phyloP scores from a whole-genome alignment of 2,113 vertebrate genomes.

The Python bivittatus region DNA sequence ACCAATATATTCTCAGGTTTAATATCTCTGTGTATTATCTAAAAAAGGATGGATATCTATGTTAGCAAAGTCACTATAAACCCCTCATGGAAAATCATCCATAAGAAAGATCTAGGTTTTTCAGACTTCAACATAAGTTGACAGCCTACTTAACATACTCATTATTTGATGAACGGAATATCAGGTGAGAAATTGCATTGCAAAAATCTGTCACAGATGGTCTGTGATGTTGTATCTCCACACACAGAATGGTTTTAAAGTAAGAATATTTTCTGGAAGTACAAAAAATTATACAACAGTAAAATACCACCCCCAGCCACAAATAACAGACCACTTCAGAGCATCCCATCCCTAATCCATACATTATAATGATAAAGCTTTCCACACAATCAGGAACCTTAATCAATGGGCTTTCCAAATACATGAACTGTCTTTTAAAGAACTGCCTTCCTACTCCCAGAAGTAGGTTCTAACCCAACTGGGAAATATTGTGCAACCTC shows the following conservation, averaged over 20 bases:
- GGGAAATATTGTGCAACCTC: neutral
- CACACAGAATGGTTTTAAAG: too few species aligned
- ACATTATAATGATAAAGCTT: neutral
- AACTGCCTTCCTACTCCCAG: neutral
- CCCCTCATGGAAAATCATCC: neutral
- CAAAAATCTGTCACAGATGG: neutral
- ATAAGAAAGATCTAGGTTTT: neutral
- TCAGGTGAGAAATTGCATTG: neutral
- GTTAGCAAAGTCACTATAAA: neutral
- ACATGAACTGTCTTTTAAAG: neutral
- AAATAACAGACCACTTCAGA: neutral
- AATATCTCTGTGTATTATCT: conserved; percentile 93
- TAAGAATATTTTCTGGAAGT: neutral
- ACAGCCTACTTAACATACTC: neutral
- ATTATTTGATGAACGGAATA: neutral
- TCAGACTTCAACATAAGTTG: neutral
- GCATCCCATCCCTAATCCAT: neutral
- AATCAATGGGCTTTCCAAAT: neutral
- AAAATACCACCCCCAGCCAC: neutral
- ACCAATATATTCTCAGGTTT: conserved; percentile 94
- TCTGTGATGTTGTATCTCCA: neutral
- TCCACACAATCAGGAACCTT: neutral
- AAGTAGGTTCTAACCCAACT: neutral
- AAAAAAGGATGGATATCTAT: neutral
- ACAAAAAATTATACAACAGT: neutral